Conservation (phyloP, 2,888 invertebrate genomes). For the Metopia argyrocephala region DNA sequence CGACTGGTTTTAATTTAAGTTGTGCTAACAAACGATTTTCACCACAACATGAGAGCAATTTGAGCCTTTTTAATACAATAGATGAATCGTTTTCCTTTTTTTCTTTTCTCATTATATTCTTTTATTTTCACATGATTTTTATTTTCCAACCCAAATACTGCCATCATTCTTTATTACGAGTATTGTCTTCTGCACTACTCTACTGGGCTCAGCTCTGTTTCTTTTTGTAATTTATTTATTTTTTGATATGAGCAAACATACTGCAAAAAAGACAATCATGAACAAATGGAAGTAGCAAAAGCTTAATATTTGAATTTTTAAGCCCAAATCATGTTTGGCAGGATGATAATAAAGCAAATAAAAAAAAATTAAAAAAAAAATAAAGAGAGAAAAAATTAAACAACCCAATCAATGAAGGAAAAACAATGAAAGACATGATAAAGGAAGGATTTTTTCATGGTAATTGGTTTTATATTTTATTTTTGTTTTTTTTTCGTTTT, state of each 20-base stretch:
- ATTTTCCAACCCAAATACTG: neutral
- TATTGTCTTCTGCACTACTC: too few relatives aligned
- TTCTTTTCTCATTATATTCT: neutral
- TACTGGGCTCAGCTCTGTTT: too few relatives aligned
- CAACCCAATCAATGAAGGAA: conserved; percentile 11
- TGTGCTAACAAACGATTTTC: conserved; percentile 28
- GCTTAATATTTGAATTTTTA: conserved; percentile 35
- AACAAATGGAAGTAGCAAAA: conserved; percentile 1
- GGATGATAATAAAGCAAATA: conserved; percentile 29
- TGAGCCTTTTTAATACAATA: conserved; percentile 13
- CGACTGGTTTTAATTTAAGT: neutral
- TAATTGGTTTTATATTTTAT: conserved; percentile 9
- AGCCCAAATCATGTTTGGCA: conserved; percentile 35
- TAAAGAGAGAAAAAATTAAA: too few relatives aligned
- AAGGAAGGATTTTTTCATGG: conserved; percentile 23
- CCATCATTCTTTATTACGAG: neutral
- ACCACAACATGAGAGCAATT: neutral
- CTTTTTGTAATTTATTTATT: too few relatives aligned
- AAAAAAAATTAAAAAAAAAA: too few relatives aligned
- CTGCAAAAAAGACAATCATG: neutral
- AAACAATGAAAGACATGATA: conserved; percentile 33
- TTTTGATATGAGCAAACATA: too few relatives aligned
- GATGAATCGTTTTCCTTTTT: conserved; percentile 2
- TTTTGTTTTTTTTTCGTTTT: neutral
- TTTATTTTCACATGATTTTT: neutral